Conservation (phyloP, 23 tunicate genomes). For the Halocynthia roretzi region DNA sequence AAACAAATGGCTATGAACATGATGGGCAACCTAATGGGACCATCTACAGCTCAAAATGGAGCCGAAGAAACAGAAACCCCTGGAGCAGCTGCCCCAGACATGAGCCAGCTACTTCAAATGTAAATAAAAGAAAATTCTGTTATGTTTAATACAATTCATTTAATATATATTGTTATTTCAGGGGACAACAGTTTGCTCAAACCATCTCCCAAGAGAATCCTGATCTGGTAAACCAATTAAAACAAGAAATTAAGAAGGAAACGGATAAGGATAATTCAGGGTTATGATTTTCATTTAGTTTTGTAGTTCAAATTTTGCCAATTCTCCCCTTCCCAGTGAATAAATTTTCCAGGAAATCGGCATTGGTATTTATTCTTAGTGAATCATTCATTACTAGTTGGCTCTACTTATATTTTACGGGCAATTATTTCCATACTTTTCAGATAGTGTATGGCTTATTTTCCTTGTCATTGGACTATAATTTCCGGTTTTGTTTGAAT, state of each 20-base stretch:
- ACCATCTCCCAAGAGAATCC: conserved; percentile 64
- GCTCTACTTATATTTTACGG: too few species aligned
- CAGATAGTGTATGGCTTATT: too few species aligned
- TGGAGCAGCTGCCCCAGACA: conserved; percentile 18
- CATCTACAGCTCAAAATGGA: background rate
- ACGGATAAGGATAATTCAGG: background rate
- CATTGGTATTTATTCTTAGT: too few species aligned
- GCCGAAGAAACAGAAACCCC: conserved; percentile 17
- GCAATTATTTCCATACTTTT: too few species aligned
- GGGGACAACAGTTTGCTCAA: conserved; percentile 90
- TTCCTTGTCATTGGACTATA: too few species aligned
- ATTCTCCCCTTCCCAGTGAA: too few species aligned
- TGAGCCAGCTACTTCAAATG: conserved; percentile 60
- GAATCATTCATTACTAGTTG: too few species aligned
- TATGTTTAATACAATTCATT: background rate
- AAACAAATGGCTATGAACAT: conserved; percentile 88
- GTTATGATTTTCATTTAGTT: too few species aligned
- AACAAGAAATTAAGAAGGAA: conserved; percentile 33
- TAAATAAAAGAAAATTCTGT: conserved; percentile 1
- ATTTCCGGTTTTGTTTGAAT: too few species aligned
- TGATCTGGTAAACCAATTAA: conserved; percentile 66
- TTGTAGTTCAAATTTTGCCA: too few species aligned
- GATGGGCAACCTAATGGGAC: conserved; percentile 86
- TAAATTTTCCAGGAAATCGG: too few species aligned
- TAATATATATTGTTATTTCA: conserved; percentile 3